These are phyloP conservation scores for Nasua narica DNA, from an alignment of 2,797 vertebrate species.

Conservation along the genomic window DNA sequence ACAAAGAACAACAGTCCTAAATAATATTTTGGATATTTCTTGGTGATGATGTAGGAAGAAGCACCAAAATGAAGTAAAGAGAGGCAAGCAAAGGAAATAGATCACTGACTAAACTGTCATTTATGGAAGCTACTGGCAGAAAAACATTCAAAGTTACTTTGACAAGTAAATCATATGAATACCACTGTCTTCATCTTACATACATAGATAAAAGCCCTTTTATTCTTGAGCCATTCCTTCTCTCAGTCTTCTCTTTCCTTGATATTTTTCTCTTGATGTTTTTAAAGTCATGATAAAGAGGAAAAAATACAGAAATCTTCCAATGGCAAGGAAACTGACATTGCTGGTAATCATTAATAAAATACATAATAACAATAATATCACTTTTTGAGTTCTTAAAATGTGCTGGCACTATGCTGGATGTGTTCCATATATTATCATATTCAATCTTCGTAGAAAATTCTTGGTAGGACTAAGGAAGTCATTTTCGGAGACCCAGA, in stretches of 20 bases:
- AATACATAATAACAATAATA: background rate
- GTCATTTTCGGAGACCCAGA: background rate
- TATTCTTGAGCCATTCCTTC: background rate
- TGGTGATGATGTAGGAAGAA: background rate
- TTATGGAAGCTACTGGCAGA: background rate
- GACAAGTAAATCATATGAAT: background rate
- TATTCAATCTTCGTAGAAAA: background rate
- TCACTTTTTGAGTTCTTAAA: background rate
- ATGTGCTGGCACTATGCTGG: background rate
- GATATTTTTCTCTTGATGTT: background rate
- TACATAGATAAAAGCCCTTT: background rate
- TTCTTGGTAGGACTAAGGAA: background rate
- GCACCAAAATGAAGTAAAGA: background rate
- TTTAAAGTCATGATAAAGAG: background rate
- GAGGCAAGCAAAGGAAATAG: background rate
- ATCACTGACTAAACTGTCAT: background rate
- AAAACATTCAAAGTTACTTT: background rate
- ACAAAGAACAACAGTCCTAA: background rate
- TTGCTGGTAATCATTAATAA: background rate
- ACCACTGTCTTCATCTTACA: background rate
- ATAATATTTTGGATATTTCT: background rate
- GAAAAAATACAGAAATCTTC: background rate
- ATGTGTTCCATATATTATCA: background rate
- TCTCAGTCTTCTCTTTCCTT: background rate
- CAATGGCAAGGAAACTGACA: background rate